These are phyloP conservation scores for Cetonia aurata DNA, from an alignment of 2,888 invertebrate genomes.

Conservation along the genomic window DNA sequence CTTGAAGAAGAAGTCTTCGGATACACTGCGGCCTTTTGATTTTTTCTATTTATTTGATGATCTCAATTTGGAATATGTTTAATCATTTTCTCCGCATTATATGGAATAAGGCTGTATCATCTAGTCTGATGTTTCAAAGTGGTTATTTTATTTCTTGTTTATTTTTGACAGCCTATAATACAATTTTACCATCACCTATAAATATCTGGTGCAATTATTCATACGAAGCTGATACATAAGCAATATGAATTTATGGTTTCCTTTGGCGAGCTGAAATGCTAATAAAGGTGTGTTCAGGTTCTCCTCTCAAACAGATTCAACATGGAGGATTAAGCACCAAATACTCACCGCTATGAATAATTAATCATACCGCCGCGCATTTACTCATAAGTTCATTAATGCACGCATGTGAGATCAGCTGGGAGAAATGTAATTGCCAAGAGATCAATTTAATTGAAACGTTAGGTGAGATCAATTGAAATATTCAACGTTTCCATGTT, in stretches of 20 bases:
- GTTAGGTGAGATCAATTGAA: slow-evolving; percentile 37
- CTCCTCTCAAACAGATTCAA: slow-evolving; percentile 5
- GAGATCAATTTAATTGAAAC: slow-evolving; percentile 48
- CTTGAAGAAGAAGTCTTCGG: too few species aligned
- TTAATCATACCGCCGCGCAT: slow-evolving; percentile 16
- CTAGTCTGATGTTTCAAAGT: too few species aligned
- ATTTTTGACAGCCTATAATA: too few species aligned
- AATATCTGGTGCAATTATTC: too few species aligned
- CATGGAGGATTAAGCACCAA: slow-evolving; percentile 19
- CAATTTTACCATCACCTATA: too few species aligned
- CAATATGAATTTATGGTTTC: slow-evolving; percentile 3
- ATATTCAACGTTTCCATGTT: slow-evolving; percentile 10
- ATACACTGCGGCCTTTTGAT: too few species aligned
- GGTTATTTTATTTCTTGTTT: too few species aligned
- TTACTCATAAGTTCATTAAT: slow-evolving; percentile 48
- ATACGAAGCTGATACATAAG: too few species aligned
- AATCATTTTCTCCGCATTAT: too few species aligned
- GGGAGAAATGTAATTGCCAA: slow-evolving; percentile 50
- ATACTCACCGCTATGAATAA: slow-evolving; percentile 33
- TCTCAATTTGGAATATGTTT: too few species aligned
- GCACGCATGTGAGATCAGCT: slow-evolving; percentile 50
- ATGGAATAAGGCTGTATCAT: too few species aligned
- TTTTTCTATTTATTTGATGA: too few species aligned
- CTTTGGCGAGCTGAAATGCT: slow-evolving; percentile 20
- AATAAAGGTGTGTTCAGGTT: slow-evolving; percentile 1